Percentiles rank a stretch among this genome's conserved stretches.
Evolutionary conservation across 37 sponge, comb jelly and placozoan species (phyloP).

Genomic region (Spongia lamella): DNA sequence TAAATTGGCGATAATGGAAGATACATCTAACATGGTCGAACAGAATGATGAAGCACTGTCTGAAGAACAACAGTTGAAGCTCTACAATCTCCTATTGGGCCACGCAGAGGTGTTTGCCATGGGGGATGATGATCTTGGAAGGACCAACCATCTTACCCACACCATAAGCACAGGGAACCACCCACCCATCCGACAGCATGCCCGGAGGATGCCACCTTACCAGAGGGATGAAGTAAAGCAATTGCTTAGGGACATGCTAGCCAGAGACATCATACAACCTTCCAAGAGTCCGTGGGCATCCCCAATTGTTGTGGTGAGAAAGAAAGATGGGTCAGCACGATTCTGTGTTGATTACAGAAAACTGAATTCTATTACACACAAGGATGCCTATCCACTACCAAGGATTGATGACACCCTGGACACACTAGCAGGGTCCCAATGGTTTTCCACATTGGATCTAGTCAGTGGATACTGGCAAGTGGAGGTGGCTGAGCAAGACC

Average conservation of each 20-base stretch:
- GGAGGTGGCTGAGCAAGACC: conserved; percentile 17
- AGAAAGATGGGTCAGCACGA: conserved; percentile 11
- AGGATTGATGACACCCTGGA: conserved; percentile 6
- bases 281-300: conserved; percentile 39
- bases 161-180: conserved; percentile 21
- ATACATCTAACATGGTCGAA: too few relatives aligned
- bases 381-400: conserved; percentile 28
- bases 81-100: not conserved
- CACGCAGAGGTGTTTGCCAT: conserved; percentile 21
- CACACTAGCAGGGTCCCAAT: not conserved
- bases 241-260: conserved; percentile 9
- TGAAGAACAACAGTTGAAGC: too few relatives aligned
- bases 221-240: conserved; percentile 5
- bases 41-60: too few relatives aligned
- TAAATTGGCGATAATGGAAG: too few relatives aligned
- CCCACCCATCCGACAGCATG: conserved; percentile 9
- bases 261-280: conserved; percentile 8
- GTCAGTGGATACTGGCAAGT: conserved; percentile 38
- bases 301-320: conserved; percentile 28
- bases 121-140: conserved; percentile 1
- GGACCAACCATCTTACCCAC: conserved; percentile 1
- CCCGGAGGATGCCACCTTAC: conserved; percentile 1
- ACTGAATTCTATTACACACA: conserved; percentile 10
- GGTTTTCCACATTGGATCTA: not conserved
- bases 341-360: conserved; percentile 22